Base-by-base conservation (phyloP, 2,888 invertebrate species). In the Cancer borealis region DNA sequence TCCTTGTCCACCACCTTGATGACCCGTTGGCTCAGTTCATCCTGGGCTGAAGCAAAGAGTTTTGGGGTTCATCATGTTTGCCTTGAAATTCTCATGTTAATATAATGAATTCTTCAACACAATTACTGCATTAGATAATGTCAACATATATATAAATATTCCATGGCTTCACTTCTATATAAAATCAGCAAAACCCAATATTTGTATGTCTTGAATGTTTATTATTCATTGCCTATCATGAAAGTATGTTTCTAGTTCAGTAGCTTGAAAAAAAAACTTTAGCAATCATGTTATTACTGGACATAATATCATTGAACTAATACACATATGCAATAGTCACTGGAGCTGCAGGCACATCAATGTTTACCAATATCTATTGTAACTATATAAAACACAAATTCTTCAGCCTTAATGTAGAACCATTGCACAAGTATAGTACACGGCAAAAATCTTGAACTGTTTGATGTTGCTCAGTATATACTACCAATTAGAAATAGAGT, bases 1-100 rank as follows among this genome's bases (percentile, higher is more conserved):
- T 93, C 93, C 49, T 45, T 79, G n/a, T 95, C 95, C 5, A 95
- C 95, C 49, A 95, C 93, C 87, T 95, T 95, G 39, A 95, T 60
- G 26, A 95, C 95, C 26, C 93, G 93, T 39, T 92, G 92, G 79
- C 93, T 89, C 14, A 95, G 66, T 49, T 95, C 95, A 92, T 93
- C 93, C 92, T 95, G 89, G 46, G 93, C 95, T 95, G 93, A 45
- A 88, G n/a, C 46, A 92, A 17, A 14, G 3, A 54, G 1, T 39
- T 54, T 26, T 26, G 21, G 26, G 3, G 12, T 21, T 90, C 8
- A 92, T 46, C 17, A 21, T 12, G 79, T 26, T 66, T 39, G 5
- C 47, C 39, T 39, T 39, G 39, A 30, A 26, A 47, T 26, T 3
- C 26, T 49, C 39, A 92, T 88, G 21, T 10, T 47, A 26, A 2